Evolutionary conservation across 2,888 invertebrate genomes (phyloP).

Genomic region (Cataglyphis rosenhaueri): DNA sequence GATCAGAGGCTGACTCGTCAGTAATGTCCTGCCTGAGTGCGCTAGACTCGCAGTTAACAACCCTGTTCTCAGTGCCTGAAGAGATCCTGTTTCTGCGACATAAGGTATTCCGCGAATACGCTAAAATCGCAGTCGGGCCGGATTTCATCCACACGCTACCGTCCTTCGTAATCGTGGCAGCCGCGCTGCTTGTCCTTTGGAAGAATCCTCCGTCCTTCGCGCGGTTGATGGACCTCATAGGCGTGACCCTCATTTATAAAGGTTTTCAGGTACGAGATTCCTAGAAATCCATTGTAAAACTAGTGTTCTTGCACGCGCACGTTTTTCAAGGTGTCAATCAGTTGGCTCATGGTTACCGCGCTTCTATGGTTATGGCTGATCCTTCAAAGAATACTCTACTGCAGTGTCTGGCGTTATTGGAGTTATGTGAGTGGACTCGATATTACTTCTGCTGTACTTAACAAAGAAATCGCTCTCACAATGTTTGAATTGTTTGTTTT

Average conservation of each 20-base stretch:
- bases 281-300: background rate
- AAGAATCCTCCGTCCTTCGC: slow-evolving; percentile 76
- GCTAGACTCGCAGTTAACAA: slow-evolving; percentile 76
- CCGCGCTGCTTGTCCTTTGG: slow-evolving; percentile 76
- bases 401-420: slow-evolving; percentile 80
- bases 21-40: slow-evolving; percentile 80
- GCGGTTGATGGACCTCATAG: slow-evolving; percentile 32
- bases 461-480: slow-evolving; percentile 2
- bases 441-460: background rate
- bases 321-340: slow-evolving; percentile 73
- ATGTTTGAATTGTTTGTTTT: slow-evolving; percentile 12
- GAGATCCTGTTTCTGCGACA: slow-evolving; percentile 79
- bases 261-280: slow-evolving; percentile 73
- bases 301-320: slow-evolving; percentile 6
- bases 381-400: slow-evolving; percentile 80
- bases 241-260: slow-evolving; percentile 61
- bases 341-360: slow-evolving; percentile 77
- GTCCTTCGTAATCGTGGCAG: slow-evolving; percentile 77
- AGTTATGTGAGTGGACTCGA: slow-evolving; percentile 76
- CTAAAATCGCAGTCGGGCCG: slow-evolving; percentile 79
- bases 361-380: slow-evolving; percentile 81
- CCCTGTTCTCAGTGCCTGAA: slow-evolving; percentile 77
- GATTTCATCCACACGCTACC: slow-evolving; percentile 83
- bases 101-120: slow-evolving; percentile 80
- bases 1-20: slow-evolving; percentile 52